Percentiles rank a stretch among this genome's conserved stretches.
These are phyloP conservation scores for Andricus grossulariae DNA, from an alignment of 1,140 invertebrate species.

Conservation along the genomic window DNA sequence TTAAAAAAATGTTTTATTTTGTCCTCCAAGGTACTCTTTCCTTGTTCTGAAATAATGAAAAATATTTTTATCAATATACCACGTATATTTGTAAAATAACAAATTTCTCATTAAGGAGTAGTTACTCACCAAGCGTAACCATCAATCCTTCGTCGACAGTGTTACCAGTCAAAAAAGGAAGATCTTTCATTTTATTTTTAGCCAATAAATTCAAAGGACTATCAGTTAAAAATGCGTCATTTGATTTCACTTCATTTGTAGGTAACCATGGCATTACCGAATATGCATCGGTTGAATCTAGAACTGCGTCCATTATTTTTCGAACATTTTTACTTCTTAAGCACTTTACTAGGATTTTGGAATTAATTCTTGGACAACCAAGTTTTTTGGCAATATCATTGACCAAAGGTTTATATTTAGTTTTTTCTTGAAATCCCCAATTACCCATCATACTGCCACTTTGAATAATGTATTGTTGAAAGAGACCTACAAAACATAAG, in stretches of 20 bases:
- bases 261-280: neutral
- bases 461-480: constrained; percentile 20
- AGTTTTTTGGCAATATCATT: neutral
- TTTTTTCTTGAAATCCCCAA: neutral
- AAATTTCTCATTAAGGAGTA: too few species aligned
- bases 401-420: neutral
- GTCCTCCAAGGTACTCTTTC: too few species aligned
- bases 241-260: neutral
- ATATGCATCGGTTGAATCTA: neutral
- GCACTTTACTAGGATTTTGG: constrained; percentile 1
- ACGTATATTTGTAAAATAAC: too few species aligned
- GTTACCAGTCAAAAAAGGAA: too few species aligned
- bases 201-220: too few species aligned
- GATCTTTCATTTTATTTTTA: too few species aligned
- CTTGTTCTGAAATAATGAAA: too few species aligned
- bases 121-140: too few species aligned
- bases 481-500: neutral
- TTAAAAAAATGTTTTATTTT: too few species aligned
- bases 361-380: neutral
- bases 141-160: too few species aligned
- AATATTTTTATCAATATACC: too few species aligned
- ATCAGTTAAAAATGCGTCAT: too few species aligned
- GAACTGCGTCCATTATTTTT: neutral
- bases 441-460: neutral
- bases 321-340: neutral